A percentile compares a stretch with the other conserved stretches of the same genome.
phyloP scores from a whole-genome alignment of 2,113 vertebrate species.

The Esox niger region DNA sequence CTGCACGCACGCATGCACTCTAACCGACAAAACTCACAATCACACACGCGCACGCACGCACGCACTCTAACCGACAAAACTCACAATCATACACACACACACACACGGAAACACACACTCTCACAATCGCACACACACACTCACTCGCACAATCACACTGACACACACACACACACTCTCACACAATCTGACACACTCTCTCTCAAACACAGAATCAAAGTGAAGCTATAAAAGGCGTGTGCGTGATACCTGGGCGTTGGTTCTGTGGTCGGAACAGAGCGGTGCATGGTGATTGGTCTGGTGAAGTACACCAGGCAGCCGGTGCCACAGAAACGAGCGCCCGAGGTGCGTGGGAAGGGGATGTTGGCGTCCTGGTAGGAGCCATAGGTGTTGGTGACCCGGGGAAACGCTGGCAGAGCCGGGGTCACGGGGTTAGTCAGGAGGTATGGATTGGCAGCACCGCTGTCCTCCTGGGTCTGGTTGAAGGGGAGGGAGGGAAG shows the following conservation, averaged over 20 bases:
- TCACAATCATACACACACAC: background rate
- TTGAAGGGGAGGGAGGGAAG: constrained; percentile 31
- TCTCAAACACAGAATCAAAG: no score
- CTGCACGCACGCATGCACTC: background rate
- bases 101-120: background rate
- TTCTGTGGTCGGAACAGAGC: constrained; percentile 85
- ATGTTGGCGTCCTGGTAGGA: constrained; percentile 99
- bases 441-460: constrained; percentile 80
- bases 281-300: constrained; percentile 93
- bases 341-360: constrained; percentile 94
- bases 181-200: no score
- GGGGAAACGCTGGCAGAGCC: constrained; percentile 85
- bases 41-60: background rate
- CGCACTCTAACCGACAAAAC: background rate
- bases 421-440: constrained; percentile 86
- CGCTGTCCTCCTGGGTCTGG: constrained; percentile 91
- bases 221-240: constrained; percentile 15
- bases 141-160: no score
- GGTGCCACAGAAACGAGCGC: constrained; percentile 96
- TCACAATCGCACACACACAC: background rate
- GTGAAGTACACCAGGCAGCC: constrained; percentile 96
- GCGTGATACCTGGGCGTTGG: constrained; percentile 95
- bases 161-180: background rate
- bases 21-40: background rate
- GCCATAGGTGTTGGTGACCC: constrained; percentile 92